These are phyloP conservation scores for Encarsia formosa DNA, from an alignment of 2,888 invertebrate species.

Conservation along the genomic window DNA sequence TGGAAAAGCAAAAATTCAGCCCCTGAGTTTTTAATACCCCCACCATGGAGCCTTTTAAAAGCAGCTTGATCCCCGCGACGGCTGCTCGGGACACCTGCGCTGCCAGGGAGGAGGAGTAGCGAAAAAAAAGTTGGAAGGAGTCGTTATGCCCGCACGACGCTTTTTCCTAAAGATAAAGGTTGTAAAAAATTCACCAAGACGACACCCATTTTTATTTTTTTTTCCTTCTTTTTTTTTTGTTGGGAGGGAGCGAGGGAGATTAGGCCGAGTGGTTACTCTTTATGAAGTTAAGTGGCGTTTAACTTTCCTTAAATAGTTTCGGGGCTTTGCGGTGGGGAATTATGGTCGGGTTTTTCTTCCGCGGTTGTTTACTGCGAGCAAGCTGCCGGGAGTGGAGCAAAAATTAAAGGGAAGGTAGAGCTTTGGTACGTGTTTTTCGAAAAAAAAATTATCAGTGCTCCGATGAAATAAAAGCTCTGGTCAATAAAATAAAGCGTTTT, in stretches of 20 bases:
- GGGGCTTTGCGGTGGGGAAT: neutral
- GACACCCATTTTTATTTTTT: neutral
- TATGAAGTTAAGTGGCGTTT: neutral
- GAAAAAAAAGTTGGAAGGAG: neutral
- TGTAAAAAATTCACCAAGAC: neutral
- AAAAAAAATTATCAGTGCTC: too few species aligned
- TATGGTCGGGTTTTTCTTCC: too few species aligned
- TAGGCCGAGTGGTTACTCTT: neutral
- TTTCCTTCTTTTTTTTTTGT: neutral
- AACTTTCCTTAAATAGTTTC: neutral
- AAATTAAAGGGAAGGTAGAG: too few species aligned
- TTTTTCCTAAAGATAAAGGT: too few species aligned
- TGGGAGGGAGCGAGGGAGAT: too few species aligned
- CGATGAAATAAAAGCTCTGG: too few species aligned
- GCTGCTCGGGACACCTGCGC: constrained; percentile 23
- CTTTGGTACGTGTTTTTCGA: too few species aligned
- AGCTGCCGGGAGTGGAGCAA: too few species aligned
- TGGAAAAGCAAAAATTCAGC: neutral
- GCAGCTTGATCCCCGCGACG: constrained; percentile 22
- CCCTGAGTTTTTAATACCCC: constrained; percentile 23
- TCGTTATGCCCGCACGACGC: neutral
- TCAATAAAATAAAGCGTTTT: too few species aligned
- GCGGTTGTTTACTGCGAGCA: too few species aligned
- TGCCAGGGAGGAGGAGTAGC: neutral
- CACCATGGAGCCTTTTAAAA: constrained; percentile 17